Conservation (phyloP, 2,888 invertebrate species). For the Morinoia aosen region DNA sequence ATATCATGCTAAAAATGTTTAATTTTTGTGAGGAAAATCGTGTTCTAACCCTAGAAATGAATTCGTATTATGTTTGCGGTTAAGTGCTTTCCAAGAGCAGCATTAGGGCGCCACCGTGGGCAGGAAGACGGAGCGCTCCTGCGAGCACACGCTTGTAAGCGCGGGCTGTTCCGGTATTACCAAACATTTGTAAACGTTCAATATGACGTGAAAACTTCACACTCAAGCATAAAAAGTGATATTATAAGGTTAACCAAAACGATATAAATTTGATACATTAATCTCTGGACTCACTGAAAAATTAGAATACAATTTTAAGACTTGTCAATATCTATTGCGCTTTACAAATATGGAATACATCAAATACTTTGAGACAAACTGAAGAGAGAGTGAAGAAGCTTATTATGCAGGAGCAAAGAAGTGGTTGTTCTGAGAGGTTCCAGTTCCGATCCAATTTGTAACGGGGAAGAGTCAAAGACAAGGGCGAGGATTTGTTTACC, state of each 20-base stretch:
- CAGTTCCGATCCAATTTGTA: conserved; percentile 5
- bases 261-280: not conserved
- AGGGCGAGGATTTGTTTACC: conserved; percentile 34
- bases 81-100: not conserved
- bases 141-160: not conserved
- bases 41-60: not conserved
- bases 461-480: conserved; percentile 6
- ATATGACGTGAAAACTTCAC: not conserved
- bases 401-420: not conserved
- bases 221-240: not conserved
- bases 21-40: not conserved
- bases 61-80: not conserved
- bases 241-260: not conserved
- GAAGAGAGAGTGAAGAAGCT: not conserved
- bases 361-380: not conserved
- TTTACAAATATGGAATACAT: not conserved
- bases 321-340: not conserved
- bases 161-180: not conserved
- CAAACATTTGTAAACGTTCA: not conserved
- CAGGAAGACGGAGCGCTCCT: not conserved
- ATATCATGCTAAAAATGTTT: not conserved
- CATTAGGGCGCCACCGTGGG: not conserved
- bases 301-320: not conserved
- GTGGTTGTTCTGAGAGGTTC: conserved; percentile 20
- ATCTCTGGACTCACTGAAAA: not conserved